Percentiles rank a stretch among this genome's conserved stretches.
These are phyloP conservation scores for Brachypalpus laphriformis DNA, from an alignment of 2,888 invertebrate species.

Conservation along the genomic window DNA sequence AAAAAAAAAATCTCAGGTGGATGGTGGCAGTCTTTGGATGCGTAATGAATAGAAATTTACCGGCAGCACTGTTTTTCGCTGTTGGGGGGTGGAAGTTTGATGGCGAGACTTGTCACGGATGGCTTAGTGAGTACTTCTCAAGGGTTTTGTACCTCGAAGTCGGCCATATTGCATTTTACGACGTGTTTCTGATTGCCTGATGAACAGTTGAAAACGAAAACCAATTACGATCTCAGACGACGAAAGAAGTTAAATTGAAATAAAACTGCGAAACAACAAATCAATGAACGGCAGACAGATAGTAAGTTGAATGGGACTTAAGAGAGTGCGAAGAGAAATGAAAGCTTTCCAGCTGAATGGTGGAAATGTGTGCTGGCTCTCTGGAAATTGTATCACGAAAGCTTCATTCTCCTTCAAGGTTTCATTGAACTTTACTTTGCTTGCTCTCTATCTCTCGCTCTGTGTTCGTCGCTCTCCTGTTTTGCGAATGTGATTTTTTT, in stretches of 20 bases:
- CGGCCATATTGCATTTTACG: neutral
- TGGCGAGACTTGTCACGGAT: neutral
- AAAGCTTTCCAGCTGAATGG: constrained; percentile 11
- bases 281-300: constrained; percentile 61
- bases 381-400: neutral
- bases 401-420: constrained; percentile 31
- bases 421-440: constrained; percentile 39
- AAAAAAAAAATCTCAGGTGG: constrained; percentile 31
- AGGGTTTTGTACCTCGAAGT: constrained; percentile 16
- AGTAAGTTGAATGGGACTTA: neutral
- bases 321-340: constrained; percentile 31
- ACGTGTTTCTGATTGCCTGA: neutral
- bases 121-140: neutral
- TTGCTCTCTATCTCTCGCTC: neutral
- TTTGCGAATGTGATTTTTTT: neutral
- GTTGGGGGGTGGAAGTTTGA: neutral
- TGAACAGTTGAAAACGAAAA: constrained; percentile 18
- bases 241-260: constrained; percentile 30
- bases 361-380: neutral
- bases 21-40: constrained; percentile 31
- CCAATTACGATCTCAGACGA: constrained; percentile 14
- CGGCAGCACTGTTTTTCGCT: neutral
- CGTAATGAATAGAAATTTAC: constrained; percentile 52
- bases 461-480: neutral
- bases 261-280: constrained; percentile 33